Evolutionary conservation across 1,140 invertebrate species (phyloP), one percentile per base, ranked within the genome.

Genomic region (Hyles vespertilio): DNA sequence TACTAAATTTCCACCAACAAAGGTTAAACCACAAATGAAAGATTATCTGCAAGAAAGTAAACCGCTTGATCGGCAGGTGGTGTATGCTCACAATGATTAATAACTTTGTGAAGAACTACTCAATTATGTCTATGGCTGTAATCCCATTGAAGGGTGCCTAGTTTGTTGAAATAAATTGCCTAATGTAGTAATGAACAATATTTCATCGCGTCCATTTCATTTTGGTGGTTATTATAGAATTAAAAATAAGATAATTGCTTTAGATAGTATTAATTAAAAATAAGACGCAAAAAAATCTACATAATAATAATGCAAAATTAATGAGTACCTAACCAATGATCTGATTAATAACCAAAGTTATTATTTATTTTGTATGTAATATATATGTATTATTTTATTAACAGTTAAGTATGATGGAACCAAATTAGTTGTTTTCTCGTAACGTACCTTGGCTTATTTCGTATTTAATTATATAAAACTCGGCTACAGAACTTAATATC

Each of bases 1-100:
- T 48, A 91, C 90, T 3, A 90, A 89, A 70, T 91, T 91, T 68
- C 84, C 89, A 59, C 87, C 84, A 32, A 91, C 91, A 0, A 91
- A 91, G 83, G 83, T 91, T 1, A 91, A 91, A 66, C 81, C 80
- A 5, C 75, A 88, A 43, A 81, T 89, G 75, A 83, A 81, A 55
- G 80, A 89, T 57, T 76, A 81, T 61, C 75, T 90, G 52, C 63
- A 79, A 60, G 81, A 84, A 58, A 71, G 58, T 7, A 71, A 63
- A 50, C 9, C 51, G 50, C 12, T 55, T 58, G 59, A 64, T 3
- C 9, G 61, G 33, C 40, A 46, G 45, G 11, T 55, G 51, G 45
- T 65, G 51, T 52, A 63, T 22, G 51, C 74, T 44, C 58, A 66
- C 52, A 54, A 58, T 61, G 72, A 81, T 33, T 85, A 81, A 68